Percentiles rank a stretch among this genome's conserved stretches.
Evolutionary conservation across 2,797 vertebrate genomes (phyloP).

Genomic region (Melanotaenia trifasciata): DNA sequence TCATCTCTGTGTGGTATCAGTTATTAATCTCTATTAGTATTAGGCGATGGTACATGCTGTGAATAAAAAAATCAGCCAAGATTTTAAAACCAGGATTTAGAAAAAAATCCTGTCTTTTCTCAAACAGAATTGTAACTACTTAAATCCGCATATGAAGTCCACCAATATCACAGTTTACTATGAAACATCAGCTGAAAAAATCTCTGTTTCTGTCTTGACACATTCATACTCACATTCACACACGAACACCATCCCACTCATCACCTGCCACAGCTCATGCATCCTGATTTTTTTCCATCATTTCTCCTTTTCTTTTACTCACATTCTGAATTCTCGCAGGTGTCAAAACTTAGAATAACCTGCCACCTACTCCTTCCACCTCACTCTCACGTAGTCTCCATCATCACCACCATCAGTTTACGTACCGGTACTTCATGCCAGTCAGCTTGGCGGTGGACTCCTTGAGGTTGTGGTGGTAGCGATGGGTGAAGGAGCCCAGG

Average conservation of each 20-base stretch:
- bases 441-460: conserved; percentile 98
- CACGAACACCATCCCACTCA: conserved; percentile 59
- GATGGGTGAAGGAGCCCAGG: conserved; percentile 94
- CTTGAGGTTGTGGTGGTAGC: conserved; percentile 97
- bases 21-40: too few species aligned
- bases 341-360: conserved; percentile 9
- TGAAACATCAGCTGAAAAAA: conserved; percentile 21
- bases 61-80: too few species aligned
- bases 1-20: too few species aligned
- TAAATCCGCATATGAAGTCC: conserved; percentile 1
- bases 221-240: conserved; percentile 22
- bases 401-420: conserved; percentile 46
- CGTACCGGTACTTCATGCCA: conserved; percentile 96
- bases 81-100: background rate
- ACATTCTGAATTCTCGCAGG: conserved; percentile 1
- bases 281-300: conserved; percentile 20
- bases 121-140: background rate
- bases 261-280: conserved; percentile 57
- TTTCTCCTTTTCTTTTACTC: conserved; percentile 8
- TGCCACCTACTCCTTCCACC: conserved; percentile 3
- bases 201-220: conserved; percentile 20
- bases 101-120: too few species aligned
- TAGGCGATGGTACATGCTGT: too few species aligned
- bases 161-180: background rate
- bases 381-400: conserved; percentile 29